A percentile compares a stretch with the other conserved stretches of the same genome.
These are phyloP conservation scores for Diadophis punctatus DNA, from an alignment of 2,113 vertebrate species.

Conservation along the genomic window DNA sequence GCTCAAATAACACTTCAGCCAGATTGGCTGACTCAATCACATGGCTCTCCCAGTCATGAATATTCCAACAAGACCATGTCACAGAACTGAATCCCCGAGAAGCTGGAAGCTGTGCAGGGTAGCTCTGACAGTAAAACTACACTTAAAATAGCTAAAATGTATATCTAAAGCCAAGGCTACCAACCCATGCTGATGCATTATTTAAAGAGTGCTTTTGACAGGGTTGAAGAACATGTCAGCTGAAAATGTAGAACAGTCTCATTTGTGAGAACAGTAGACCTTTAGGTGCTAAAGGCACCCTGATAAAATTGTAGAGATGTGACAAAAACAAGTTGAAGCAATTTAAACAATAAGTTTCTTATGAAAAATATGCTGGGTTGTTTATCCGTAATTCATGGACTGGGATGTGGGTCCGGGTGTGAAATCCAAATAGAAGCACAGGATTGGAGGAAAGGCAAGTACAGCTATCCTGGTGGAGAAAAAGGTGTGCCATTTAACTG, in stretches of 20 bases:
- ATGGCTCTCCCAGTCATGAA: too few relatives aligned
- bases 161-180: conserved; percentile 42
- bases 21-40: too few relatives aligned
- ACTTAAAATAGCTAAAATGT: conserved; percentile 39
- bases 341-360: conserved; percentile 1
- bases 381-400: background rate
- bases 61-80: too few relatives aligned
- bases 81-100: conserved; percentile 35
- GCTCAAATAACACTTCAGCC: too few relatives aligned
- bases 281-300: conserved; percentile 48
- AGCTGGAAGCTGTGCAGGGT: conserved; percentile 22
- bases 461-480: background rate
- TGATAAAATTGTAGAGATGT: conserved; percentile 32
- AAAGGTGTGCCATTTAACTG: background rate
- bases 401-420: background rate
- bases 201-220: conserved; percentile 68
- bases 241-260: conserved; percentile 65
- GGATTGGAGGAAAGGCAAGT: background rate
- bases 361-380: background rate
- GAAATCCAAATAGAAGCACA: background rate
- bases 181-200: conserved; percentile 67
- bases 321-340: conserved; percentile 34
- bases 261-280: conserved; percentile 55
- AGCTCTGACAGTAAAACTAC: conserved; percentile 7
- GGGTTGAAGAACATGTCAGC: conserved; percentile 57